phyloP scores from a whole-genome alignment of 2,113 vertebrate species.

The Cichladusa arquata region DNA sequence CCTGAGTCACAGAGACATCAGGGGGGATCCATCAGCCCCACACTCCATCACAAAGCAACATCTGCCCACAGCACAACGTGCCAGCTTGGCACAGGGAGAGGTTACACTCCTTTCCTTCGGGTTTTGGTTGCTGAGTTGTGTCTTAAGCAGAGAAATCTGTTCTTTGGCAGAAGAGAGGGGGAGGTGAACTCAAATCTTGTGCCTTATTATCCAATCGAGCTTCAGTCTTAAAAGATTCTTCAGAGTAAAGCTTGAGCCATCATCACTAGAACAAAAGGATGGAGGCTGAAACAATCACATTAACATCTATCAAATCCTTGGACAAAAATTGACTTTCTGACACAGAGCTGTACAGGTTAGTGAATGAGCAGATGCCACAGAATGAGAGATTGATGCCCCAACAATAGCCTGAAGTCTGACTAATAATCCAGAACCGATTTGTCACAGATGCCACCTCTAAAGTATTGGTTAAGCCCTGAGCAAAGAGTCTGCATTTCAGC shows the following conservation, averaged over 20 bases:
- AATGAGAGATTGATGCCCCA: conserved; percentile 48
- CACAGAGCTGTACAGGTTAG: conserved; percentile 27
- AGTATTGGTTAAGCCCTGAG: conserved; percentile 44
- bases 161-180: background rate
- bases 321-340: conserved; percentile 58
- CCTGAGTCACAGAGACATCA: background rate
- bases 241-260: background rate
- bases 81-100: background rate
- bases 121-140: too few species aligned
- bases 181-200: background rate
- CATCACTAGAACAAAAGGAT: background rate
- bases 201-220: background rate
- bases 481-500: conserved; percentile 19
- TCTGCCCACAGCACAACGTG: background rate
- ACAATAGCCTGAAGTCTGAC: conserved; percentile 6
- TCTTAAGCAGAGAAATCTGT: background rate
- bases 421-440: conserved; percentile 62
- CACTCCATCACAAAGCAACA: background rate
- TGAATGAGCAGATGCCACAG: conserved; percentile 37
- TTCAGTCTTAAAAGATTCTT: background rate
- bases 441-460: conserved; percentile 38
- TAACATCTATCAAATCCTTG: conserved; percentile 38
- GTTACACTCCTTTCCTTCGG: background rate
- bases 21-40: background rate
- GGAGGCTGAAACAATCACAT: background rate